Evolutionary conservation across 2,113 vertebrate species (phyloP), one percentile per base, ranked within the genome.

Genomic region (Grammomys dolichurus): DNA sequence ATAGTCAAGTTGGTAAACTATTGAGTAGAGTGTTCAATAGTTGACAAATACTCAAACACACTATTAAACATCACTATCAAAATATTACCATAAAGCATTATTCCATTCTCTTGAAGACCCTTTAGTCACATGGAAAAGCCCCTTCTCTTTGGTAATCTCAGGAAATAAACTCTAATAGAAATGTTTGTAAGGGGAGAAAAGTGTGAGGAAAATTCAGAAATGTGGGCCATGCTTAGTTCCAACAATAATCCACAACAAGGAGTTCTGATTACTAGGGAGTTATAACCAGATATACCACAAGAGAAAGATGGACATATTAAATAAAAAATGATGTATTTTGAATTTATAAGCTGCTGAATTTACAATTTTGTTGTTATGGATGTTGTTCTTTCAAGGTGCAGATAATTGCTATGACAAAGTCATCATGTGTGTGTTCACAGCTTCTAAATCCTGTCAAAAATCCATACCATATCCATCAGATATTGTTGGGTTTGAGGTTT

Each of bases 21-120:
- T 67, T 96, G 72, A 94, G 22, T 33, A 76, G 93, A 90, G 11
- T 93, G 3, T 76, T 96, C 58, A 72, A 36, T 92, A 19, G 95
- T 92, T 87, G 92, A 93, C 40, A 89, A 78, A 87, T 63, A 69
- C 33, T 92, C 87, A 31, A 78, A 93, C 16, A 80, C 85, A 14
- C 33, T 94, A 81, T 92, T 86, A 92, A 43, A 77, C 0, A 81
- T 14, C 7, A 43, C 3, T 76, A 20, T 77, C 82, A 91, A 94
- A 96, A 84, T 95, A 77, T 87, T 93, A 48, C 10, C n/a, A 73
- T 46, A 43, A 28, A 96, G 72, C 40, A 87, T 84, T 87, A 67
- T 31, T 67, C 56, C 40, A 76, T 94, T 94, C 12, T 91, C 43
- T 93, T 36, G 36, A 58, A 54, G 17, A 4, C 19, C 40, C 9